phyloP scores from a whole-genome alignment of 2,888 invertebrate species.

The Elegia similella region DNA sequence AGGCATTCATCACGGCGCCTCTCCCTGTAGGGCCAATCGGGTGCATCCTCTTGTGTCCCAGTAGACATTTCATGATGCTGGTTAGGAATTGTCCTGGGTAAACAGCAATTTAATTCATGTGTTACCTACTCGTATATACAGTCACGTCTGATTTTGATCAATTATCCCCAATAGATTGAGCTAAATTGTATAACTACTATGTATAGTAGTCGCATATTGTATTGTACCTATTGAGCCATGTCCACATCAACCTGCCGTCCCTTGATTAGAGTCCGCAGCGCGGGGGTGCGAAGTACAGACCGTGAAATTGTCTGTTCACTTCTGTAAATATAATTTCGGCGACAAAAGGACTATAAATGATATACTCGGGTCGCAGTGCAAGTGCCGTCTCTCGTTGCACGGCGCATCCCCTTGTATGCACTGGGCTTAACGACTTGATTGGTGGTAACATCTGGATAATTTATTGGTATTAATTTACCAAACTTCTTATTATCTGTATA shows the following conservation, averaged over 20 bases:
- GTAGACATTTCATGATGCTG: too few relatives aligned
- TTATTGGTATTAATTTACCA: slow-evolving; percentile 4
- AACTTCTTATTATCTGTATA: not conserved
- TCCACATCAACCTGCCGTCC: slow-evolving; percentile 51
- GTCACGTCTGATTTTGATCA: too few relatives aligned
- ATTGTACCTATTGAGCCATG: not conserved
- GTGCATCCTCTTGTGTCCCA: too few relatives aligned
- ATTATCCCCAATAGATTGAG: too few relatives aligned
- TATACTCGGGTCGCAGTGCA: slow-evolving; percentile 70
- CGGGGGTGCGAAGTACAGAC: slow-evolving; percentile 74
- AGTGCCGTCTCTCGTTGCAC: slow-evolving; percentile 66
- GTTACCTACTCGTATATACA: too few relatives aligned
- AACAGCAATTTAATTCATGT: too few relatives aligned
- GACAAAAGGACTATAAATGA: slow-evolving; percentile 81
- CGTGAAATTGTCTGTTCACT: slow-evolving; percentile 82
- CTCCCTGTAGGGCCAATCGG: too few relatives aligned
- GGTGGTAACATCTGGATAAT: slow-evolving; percentile 18
- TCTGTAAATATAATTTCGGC: slow-evolving; percentile 82
- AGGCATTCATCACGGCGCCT: too few relatives aligned
- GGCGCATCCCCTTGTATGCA: slow-evolving; percentile 43
- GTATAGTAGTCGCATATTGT: too few relatives aligned
- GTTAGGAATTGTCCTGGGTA: too few relatives aligned
- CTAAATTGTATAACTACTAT: too few relatives aligned
- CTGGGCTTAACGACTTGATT: slow-evolving; percentile 18
- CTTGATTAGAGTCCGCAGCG: slow-evolving; percentile 72